These are phyloP conservation scores for Spatulosminthurus flaviceps DNA, from an alignment of 2,888 invertebrate species.

Conservation along the genomic window DNA sequence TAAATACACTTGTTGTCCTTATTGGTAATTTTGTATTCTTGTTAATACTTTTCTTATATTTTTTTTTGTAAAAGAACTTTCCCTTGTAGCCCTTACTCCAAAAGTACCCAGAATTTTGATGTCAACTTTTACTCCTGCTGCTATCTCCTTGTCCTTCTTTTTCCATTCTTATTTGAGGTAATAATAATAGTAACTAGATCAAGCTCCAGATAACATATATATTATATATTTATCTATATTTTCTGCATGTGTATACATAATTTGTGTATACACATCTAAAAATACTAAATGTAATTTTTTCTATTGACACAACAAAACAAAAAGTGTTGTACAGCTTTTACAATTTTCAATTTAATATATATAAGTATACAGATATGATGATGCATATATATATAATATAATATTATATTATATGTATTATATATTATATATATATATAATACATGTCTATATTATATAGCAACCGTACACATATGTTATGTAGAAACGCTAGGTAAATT, in stretches of 20 bases:
- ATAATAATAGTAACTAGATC: constrained; percentile 14
- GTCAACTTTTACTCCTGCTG: neutral
- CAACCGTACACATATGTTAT: too few relatives aligned
- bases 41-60: constrained; percentile 2
- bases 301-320: neutral
- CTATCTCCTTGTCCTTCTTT: neutral
- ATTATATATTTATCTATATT: too few relatives aligned
- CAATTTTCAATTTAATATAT: neutral
- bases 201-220: constrained; percentile 11
- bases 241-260: too few relatives aligned
- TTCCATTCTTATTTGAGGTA: neutral
- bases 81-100: constrained; percentile 10
- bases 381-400: too few relatives aligned
- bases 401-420: too few relatives aligned
- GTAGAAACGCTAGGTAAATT: too few relatives aligned
- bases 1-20: constrained; percentile 19
- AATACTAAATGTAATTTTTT: constrained; percentile 13
- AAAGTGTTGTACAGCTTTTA: constrained; percentile 18
- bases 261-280: neutral
- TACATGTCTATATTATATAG: too few relatives aligned
- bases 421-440: too few relatives aligned
- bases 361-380: too few relatives aligned
- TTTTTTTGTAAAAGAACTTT: neutral
- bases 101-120: neutral
- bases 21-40: constrained; percentile 8